Percentiles rank a stretch among this genome's conserved stretches.
These are phyloP conservation scores for Nixonia krombeini DNA, from an alignment of 1,140 invertebrate species.

Conservation along the genomic window DNA sequence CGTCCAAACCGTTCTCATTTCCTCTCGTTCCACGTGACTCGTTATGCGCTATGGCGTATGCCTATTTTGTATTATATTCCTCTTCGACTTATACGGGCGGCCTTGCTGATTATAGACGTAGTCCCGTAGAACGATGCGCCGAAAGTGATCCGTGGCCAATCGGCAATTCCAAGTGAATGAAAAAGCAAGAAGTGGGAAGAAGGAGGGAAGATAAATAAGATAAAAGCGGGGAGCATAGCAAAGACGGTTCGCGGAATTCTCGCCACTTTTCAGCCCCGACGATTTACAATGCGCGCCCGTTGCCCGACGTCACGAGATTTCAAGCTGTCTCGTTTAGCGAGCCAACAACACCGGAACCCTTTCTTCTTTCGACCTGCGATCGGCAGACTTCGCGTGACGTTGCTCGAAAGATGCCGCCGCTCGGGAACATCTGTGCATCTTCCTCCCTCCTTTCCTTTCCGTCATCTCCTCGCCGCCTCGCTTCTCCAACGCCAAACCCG, in stretches of 20 bases:
- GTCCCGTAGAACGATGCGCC: conserved; percentile 37
- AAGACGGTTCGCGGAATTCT: conserved; percentile 37
- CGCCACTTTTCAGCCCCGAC: conserved; percentile 32
- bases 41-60: neutral
- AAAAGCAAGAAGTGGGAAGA: conserved; percentile 6
- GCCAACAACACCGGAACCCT: conserved; percentile 32
- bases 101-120: conserved; percentile 44
- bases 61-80: conserved; percentile 12
- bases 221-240: conserved; percentile 11
- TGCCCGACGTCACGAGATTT: conserved; percentile 44
- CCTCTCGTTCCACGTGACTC: conserved; percentile 2
- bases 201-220: conserved; percentile 25
- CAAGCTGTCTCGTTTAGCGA: conserved; percentile 46
- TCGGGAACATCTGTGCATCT: conserved; percentile 18
- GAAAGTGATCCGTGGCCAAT: conserved; percentile 38
- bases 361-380: conserved; percentile 22
- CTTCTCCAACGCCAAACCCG: neutral
- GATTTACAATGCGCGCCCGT: conserved; percentile 24
- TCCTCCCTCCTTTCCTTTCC: neutral
- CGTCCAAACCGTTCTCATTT: conserved; percentile 10
- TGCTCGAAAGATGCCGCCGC: conserved; percentile 1
- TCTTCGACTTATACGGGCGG: conserved; percentile 19
- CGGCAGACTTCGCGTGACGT: conserved; percentile 31
- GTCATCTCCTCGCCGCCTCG: neutral
- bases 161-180: conserved; percentile 23